These are phyloP conservation scores for Zosterops lateralis DNA, from an alignment of 2,113 vertebrate species.

Conservation along the genomic window DNA sequence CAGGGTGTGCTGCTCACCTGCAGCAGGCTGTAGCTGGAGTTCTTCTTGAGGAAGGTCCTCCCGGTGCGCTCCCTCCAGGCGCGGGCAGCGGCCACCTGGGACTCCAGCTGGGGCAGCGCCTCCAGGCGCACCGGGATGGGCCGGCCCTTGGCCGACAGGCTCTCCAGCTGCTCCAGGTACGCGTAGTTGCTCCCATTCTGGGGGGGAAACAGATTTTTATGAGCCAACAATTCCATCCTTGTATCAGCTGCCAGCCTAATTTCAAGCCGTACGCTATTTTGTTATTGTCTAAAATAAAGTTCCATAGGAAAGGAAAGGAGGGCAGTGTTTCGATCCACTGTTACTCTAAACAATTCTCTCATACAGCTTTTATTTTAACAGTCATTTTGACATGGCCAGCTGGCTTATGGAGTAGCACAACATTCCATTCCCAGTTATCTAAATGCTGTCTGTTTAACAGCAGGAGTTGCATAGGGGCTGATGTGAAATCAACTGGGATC, in stretches of 20 bases:
- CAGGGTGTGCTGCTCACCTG: slow-evolving; percentile 76
- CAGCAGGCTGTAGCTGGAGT: slow-evolving; percentile 91
- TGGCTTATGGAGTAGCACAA: not conserved
- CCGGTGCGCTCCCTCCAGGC: slow-evolving; percentile 95
- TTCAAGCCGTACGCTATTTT: not conserved
- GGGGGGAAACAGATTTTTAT: not conserved
- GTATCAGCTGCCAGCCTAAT: not conserved
- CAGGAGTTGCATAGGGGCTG: not conserved
- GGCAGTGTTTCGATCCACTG: not conserved
- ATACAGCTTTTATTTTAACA: not conserved
- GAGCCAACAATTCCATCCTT: not conserved
- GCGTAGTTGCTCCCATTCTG: slow-evolving; percentile 90
- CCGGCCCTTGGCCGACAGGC: slow-evolving; percentile 87
- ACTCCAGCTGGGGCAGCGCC: slow-evolving; percentile 90
- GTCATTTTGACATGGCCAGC: not conserved
- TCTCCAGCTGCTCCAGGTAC: slow-evolving; percentile 95
- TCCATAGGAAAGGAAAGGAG: not conserved
- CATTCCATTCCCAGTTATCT: not conserved
- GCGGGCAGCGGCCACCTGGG: slow-evolving; percentile 90
- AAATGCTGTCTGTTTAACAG: not conserved
- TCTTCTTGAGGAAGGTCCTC: slow-evolving; percentile 98
- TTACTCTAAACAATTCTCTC: not conserved
- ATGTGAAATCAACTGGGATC: not conserved
- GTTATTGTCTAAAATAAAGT: not conserved
- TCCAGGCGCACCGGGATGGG: slow-evolving; percentile 92